These are phyloP conservation scores for Sebastes diploproa DNA, from an alignment of 2,797 vertebrate genomes.

Conservation along the genomic window DNA sequence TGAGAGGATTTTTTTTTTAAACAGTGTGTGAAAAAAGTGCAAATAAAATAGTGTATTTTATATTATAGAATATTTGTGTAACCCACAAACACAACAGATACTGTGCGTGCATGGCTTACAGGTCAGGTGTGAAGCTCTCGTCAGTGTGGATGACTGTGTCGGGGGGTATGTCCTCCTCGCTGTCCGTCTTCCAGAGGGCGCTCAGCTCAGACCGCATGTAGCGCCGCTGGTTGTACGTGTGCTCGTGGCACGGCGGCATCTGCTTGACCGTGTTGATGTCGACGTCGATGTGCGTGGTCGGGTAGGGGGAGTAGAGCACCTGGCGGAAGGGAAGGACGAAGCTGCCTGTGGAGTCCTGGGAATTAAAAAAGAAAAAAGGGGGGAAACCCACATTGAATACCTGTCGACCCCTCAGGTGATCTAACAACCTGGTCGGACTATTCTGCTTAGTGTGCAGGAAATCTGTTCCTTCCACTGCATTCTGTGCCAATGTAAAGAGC, in stretches of 20 bases:
- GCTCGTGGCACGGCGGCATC: conserved; percentile 97
- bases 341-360: conserved; percentile 94
- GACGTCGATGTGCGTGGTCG: conserved; percentile 96
- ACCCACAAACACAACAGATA: neutral
- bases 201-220: conserved; percentile 94
- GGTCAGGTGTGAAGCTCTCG: conserved; percentile 94
- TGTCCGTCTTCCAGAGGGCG: conserved; percentile 91
- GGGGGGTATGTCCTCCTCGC: conserved; percentile 91
- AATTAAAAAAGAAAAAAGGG: neutral
- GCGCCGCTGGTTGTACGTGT: conserved; percentile 93
- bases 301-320: conserved; percentile 95
- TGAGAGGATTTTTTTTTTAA: neutral
- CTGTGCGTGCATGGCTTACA: conserved; percentile 80
- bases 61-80: no score
- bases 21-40: neutral
- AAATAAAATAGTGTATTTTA: neutral
- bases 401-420: neutral
- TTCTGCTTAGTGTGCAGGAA: neutral
- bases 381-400: neutral
- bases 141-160: conserved; percentile 92
- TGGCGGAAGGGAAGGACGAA: conserved; percentile 96
- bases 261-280: conserved; percentile 97
- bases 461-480: no score
- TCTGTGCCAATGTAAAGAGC: neutral
- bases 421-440: no score